Base-by-base conservation (phyloP, 2,888 invertebrate species). In the Rhamnusium bicolor region DNA sequence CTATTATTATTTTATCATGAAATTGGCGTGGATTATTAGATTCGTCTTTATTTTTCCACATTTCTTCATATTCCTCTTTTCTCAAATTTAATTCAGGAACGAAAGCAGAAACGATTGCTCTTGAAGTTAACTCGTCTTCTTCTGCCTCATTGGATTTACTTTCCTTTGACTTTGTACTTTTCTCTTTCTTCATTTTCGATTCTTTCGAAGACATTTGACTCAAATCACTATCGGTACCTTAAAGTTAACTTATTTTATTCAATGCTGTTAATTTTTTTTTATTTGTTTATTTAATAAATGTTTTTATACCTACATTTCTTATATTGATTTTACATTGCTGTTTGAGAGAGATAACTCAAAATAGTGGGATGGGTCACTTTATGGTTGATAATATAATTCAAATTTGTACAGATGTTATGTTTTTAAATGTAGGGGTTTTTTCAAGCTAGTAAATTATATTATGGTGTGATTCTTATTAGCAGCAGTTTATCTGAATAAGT, bases 11-110 rank as follows among this genome's bases (percentile, higher is more conserved):
- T 67, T 91, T 90, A 84, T 97, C 95, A 81, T 94, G 93, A 21
- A 91, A 90, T 86, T 98, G 97, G 62, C 91, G 89, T 0, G 92
- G 91, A 87, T 96, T 95, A 1, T 90, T 89, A 0, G 90, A 88
- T 83, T 97, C 96, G 80, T 96, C 94, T 85, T 93, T 94, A 68
- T 92, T 92, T 81, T 92, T 93, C 98, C 98, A 98, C 21, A 94
- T 90, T 74, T 94, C 96, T 85, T 94, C 93, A 84, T 93, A 94
- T 81, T 95, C 95, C 84, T 94, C 92, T 87, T 94, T 94, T 49
- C 92, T 91, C 27, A 91, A 89, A 16, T 93, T 91, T 67, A 96
- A 90, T 76, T 94, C 93, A 6, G 93, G 91, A 10, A 96, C 87
- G 86, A 95, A 95, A 24, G 91, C 90, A 0, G 96, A 96, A 10